Evolutionary conservation across 2,888 invertebrate species (phyloP).

Genomic region (Timema podura): DNA sequence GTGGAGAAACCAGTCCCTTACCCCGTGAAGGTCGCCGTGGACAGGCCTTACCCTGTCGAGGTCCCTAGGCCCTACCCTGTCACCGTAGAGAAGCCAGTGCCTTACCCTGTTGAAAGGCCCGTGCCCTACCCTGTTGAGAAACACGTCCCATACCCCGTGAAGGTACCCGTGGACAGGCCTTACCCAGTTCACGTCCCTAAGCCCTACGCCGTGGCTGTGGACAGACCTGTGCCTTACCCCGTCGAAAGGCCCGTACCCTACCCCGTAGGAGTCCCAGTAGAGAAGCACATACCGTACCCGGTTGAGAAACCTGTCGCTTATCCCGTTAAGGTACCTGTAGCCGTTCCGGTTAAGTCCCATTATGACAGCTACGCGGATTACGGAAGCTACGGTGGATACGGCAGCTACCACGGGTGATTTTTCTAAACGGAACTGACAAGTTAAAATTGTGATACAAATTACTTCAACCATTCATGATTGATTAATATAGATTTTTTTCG

Average conservation of each 20-base stretch:
- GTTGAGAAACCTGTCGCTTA: constrained; percentile 60
- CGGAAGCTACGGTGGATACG: constrained; percentile 16
- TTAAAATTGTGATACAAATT: too few species aligned
- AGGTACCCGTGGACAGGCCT: constrained; percentile 52
- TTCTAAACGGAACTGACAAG: constrained; percentile 5
- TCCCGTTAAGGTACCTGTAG: constrained; percentile 18
- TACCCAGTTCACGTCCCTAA: constrained; percentile 67
- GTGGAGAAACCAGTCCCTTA: constrained; percentile 53
- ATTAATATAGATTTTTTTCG: too few species aligned
- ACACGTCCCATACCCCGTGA: constrained; percentile 61
- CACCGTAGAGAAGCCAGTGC: constrained; percentile 65
- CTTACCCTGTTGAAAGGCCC: constrained; percentile 72
- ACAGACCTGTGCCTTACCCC: constrained; percentile 69
- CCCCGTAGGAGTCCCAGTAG: constrained; percentile 37
- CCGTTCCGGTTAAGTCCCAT: constrained; percentile 18
- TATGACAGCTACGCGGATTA: not conserved
- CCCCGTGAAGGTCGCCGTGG: constrained; percentile 69
- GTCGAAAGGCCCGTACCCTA: constrained; percentile 56
- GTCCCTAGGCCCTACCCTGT: constrained; percentile 69
- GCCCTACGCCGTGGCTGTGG: constrained; percentile 43
- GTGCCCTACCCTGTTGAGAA: constrained; percentile 62
- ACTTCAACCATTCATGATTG: too few species aligned
- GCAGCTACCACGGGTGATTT: constrained; percentile 16
- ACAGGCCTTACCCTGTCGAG: constrained; percentile 65
- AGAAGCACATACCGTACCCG: constrained; percentile 53